Base-by-base conservation (phyloP, 2,797 vertebrate genomes). In the Sciaenops ocellatus region DNA sequence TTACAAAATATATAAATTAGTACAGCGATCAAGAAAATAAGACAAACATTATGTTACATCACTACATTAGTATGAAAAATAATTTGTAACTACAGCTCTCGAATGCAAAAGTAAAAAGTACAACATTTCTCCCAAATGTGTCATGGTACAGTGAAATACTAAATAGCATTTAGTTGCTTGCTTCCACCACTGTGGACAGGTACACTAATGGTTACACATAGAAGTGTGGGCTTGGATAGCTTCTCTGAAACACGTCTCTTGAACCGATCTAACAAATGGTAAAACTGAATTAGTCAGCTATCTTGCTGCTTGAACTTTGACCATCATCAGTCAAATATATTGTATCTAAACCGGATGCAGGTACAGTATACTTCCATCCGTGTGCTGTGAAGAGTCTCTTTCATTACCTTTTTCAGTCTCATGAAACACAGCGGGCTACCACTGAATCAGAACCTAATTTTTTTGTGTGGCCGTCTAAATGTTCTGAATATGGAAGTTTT, bases 401-500 rank as follows among this genome's bases (percentile, higher is more conserved):
- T 79, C 69, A 78, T 79, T 72, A 41, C 28, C 57, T 55, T 76
- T 68, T 63, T 86, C 65, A 59, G 34, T 70, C 69, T 74, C 52
- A 70, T 79, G 67, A 82, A 90, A 69, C 62, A 50, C 68, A 72
- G 54, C 38, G 70, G 55, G 28, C 59, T n/a, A 48, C 71, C 63
- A 17, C 64, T 73, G 44, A 78, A 69, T 76, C 60, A 60, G 56
- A 41, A 55, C 17, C 41, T 60, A 24, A 42, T 48, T 67, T 69
- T 78, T 78, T 38, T 51, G 66, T 57, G 66, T 30, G 61, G 69
- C 62, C 34, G 1, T 80, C 52, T 42, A 71, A 80, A 78, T 66
- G 56, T 59, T 87, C 73, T 74, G 66, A 79, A 85, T 66, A 77
- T 76, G 81, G 78, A 77, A 65, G 72, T 87, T 84, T 84, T 83